Evolutionary conservation across 2,888 invertebrate species (phyloP).

Genomic region (Willowsia nigromaculata): DNA sequence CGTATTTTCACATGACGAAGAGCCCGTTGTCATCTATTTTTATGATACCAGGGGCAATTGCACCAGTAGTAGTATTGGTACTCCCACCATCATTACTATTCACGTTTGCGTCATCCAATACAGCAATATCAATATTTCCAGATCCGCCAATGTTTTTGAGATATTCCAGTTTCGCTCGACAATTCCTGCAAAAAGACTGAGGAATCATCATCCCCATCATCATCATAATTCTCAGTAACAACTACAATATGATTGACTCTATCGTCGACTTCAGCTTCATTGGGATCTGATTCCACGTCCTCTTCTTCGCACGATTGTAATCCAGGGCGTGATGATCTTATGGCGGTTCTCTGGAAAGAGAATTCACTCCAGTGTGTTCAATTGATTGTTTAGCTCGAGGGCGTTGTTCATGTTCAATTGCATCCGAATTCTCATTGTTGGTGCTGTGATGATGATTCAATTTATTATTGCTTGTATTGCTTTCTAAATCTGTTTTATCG

Average conservation of each 20-base stretch:
- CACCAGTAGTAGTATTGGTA: neutral
- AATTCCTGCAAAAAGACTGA: constrained; percentile 75
- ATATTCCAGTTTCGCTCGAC: constrained; percentile 74
- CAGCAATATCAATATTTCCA: constrained; percentile 59
- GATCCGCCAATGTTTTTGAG: constrained; percentile 76
- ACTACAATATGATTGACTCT: neutral
- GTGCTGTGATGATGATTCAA: constrained; percentile 23
- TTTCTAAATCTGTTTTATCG: neutral
- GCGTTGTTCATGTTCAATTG: too few species aligned
- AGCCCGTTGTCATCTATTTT: constrained; percentile 61
- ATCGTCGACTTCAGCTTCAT: constrained; percentile 9
- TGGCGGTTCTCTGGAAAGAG: constrained; percentile 55
- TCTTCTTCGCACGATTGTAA: constrained; percentile 73
- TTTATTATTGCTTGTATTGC: neutral
- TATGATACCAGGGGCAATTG: constrained; percentile 1
- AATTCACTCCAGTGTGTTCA: constrained; percentile 63
- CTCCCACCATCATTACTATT: constrained; percentile 19
- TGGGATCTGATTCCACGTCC: constrained; percentile 26
- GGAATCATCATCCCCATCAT: constrained; percentile 56
- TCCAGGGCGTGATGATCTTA: constrained; percentile 72
- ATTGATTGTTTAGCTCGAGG: constrained; percentile 61
- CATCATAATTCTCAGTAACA: constrained; percentile 12
- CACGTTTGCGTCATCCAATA: constrained; percentile 63
- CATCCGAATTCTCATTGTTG: constrained; percentile 1
- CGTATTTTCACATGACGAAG: constrained; percentile 63